Conservation (phyloP, 2,888 invertebrate genomes). For the Antheraea yamamai region DNA sequence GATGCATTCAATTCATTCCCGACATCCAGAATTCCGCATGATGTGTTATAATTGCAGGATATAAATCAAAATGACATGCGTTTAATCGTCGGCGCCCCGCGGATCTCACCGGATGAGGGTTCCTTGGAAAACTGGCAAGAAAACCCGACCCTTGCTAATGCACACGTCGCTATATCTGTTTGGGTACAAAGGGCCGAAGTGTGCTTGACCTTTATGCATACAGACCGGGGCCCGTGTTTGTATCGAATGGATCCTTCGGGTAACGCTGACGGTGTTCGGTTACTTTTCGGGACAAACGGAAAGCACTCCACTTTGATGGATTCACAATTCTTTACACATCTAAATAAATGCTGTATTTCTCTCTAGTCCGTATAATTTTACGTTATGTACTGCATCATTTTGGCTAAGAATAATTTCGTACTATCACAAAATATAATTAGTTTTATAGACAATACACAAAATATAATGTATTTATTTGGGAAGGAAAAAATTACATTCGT, state of each 20-base stretch:
- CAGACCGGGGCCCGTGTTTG: slow-evolving; percentile 41
- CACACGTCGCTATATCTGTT: slow-evolving; percentile 71
- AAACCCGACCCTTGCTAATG: slow-evolving; percentile 72
- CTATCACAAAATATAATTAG: no score
- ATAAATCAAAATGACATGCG: slow-evolving; percentile 78
- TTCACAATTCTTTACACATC: not conserved
- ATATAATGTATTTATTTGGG: no score
- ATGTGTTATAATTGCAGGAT: slow-evolving; percentile 60
- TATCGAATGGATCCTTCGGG: slow-evolving; percentile 19
- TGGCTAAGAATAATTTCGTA: not conserved
- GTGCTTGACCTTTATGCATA: slow-evolving; percentile 63
- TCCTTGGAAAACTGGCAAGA: slow-evolving; percentile 55
- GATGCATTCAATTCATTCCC: slow-evolving; percentile 37
- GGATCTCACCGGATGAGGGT: slow-evolving; percentile 57
- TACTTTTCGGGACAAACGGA: slow-evolving; percentile 6
- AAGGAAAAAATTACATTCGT: no score
- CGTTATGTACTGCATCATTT: not conserved
- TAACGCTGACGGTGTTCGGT: slow-evolving; percentile 3
- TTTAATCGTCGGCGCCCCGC: slow-evolving; percentile 61
- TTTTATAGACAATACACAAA: no score
- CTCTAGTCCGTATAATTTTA: not conserved
- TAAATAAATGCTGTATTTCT: not conserved
- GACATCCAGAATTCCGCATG: slow-evolving; percentile 27
- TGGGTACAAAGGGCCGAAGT: slow-evolving; percentile 67
- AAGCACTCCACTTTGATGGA: slow-evolving; percentile 3